These are phyloP conservation scores for Hololepta plana DNA, from an alignment of 2,888 invertebrate genomes.

Conservation along the genomic window DNA sequence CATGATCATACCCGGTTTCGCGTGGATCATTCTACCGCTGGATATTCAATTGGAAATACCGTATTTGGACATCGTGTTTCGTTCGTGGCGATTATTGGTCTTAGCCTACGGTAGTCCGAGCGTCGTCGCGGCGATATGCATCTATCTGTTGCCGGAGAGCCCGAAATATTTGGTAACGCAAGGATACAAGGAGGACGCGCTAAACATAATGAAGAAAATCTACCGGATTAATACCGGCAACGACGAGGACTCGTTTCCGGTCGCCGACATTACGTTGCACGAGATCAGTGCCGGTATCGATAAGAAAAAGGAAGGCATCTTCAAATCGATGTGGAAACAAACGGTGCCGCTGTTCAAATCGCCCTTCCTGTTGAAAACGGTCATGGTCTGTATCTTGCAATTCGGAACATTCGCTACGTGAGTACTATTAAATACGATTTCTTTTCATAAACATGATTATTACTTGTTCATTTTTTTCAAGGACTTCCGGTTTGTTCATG, in stretches of 20 bases:
- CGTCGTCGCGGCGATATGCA: slow-evolving; percentile 16
- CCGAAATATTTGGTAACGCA: slow-evolving; percentile 24
- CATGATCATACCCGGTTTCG: slow-evolving; percentile 22
- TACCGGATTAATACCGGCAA: slow-evolving; percentile 21
- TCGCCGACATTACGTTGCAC: slow-evolving; percentile 18
- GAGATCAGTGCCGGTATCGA: slow-evolving; percentile 12
- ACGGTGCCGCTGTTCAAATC: slow-evolving; percentile 21
- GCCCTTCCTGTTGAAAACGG: slow-evolving; percentile 19
- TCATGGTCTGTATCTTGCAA: slow-evolving; percentile 24
- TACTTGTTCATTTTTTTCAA: too few relatives aligned
- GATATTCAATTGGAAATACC: slow-evolving; percentile 24
- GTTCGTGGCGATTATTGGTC: slow-evolving; percentile 24
- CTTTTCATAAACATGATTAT: too few relatives aligned
- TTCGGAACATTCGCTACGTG: slow-evolving; percentile 26
- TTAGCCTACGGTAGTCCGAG: slow-evolving; percentile 22
- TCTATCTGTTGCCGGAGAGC: slow-evolving; percentile 24
- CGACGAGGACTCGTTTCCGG: slow-evolving; percentile 17
- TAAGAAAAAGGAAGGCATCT: slow-evolving; percentile 12
- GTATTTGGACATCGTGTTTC: slow-evolving; percentile 26
- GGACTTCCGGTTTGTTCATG: too few relatives aligned
- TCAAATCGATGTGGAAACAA: slow-evolving; percentile 23
- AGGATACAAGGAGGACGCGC: slow-evolving; percentile 19
- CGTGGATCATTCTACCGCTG: slow-evolving; percentile 23
- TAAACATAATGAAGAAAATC: slow-evolving; percentile 20
- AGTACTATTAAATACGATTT: slow-evolving; percentile 11